Evolutionary conservation across 2,888 invertebrate species (phyloP).

Genomic region (Nemotelus pantherinus): DNA sequence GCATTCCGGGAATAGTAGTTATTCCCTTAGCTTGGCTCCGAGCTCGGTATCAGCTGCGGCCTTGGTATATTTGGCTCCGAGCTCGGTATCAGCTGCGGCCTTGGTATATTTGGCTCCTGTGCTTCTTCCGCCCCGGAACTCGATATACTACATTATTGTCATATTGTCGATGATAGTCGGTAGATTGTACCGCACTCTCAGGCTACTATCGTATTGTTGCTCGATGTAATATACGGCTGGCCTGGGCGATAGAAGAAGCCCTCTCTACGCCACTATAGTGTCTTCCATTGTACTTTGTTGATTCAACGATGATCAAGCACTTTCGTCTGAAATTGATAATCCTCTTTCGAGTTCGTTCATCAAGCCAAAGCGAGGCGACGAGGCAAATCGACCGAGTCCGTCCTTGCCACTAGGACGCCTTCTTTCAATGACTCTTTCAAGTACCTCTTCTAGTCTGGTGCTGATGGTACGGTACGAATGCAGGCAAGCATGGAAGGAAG

Average conservation of each 20-base stretch:
- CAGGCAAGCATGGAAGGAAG: slow-evolving; percentile 28
- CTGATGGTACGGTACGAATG: not conserved
- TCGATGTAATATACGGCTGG: not conserved
- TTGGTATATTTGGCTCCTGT: no score
- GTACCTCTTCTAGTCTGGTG: slow-evolving; percentile 39
- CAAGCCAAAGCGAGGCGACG: slow-evolving; percentile 3
- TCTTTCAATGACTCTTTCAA: not conserved
- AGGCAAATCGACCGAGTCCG: not conserved
- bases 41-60: no score
- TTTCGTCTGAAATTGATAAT: slow-evolving; percentile 45
- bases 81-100: no score
- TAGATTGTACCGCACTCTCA: no score
- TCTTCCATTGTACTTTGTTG: slow-evolving; percentile 39
- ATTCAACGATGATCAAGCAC: slow-evolving; percentile 42
- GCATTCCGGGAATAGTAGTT: not conserved
- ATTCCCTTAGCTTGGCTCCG: not conserved
- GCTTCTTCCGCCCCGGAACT: not conserved
- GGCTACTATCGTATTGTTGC: no score
- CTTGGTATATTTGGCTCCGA: no score
- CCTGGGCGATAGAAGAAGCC: slow-evolving; percentile 13
- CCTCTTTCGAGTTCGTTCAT: slow-evolving; percentile 38
- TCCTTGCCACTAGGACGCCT: slow-evolving; percentile 36
- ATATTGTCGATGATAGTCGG: not conserved
- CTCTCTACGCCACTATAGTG: not conserved
- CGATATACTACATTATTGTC: not conserved